These are phyloP conservation scores for Acanthornis magna DNA, from an alignment of 2,797 vertebrate species.

Conservation along the genomic window DNA sequence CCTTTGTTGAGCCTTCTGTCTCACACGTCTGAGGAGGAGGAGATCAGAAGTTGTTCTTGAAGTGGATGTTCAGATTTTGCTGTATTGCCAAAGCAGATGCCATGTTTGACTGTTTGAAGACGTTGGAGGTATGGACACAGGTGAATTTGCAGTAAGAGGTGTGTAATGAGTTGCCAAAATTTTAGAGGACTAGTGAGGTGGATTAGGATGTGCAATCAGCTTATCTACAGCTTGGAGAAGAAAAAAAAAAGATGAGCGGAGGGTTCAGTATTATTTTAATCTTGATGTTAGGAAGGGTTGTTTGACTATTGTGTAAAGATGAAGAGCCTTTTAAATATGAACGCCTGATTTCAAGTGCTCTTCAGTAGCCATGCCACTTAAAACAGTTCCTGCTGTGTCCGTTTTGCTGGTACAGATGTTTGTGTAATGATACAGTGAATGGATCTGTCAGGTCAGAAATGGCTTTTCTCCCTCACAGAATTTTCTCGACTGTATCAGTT, in stretches of 20 bases:
- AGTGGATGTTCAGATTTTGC: background rate
- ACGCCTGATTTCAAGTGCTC: slow-evolving; percentile 48
- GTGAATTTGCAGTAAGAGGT: background rate
- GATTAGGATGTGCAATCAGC: background rate
- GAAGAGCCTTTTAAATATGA: slow-evolving; percentile 24
- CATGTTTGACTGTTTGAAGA: background rate
- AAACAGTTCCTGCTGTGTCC: slow-evolving; percentile 25
- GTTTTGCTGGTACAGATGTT: slow-evolving; percentile 7
- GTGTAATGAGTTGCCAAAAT: background rate
- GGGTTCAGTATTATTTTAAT: background rate
- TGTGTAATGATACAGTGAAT: background rate
- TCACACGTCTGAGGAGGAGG: background rate
- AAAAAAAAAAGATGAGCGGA: background rate
- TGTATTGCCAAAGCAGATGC: background rate
- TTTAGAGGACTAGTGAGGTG: background rate
- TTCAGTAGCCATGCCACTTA: slow-evolving; percentile 16
- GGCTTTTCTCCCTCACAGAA: background rate
- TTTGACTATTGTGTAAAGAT: background rate
- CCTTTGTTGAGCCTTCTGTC: background rate
- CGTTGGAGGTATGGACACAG: fast-evolving
- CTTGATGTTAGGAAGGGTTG: background rate
- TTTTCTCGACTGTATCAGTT: background rate
- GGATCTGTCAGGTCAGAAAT: background rate
- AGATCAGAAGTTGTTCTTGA: background rate
- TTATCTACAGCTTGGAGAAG: background rate